phyloP scores from a whole-genome alignment of 64 coral and sea anemone species.

The Montipora sp. region DNA sequence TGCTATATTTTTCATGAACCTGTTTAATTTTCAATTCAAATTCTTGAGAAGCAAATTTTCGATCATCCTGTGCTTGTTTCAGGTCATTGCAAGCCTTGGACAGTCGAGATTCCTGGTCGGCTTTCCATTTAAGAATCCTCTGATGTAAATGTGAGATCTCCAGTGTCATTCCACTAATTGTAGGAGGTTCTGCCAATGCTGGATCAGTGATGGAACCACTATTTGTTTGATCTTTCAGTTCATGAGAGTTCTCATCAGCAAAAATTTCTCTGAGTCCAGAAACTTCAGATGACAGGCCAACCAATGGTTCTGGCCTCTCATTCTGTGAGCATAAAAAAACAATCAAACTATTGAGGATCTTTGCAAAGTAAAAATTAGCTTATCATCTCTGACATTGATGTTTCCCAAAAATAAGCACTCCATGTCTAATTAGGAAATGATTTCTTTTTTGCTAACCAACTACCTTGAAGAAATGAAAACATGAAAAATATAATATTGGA shows the following conservation, averaged over 20 bases:
- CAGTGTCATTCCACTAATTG: constrained; percentile 78
- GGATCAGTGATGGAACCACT: constrained; percentile 59
- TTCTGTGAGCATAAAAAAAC: constrained; percentile 38
- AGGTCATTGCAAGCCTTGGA: constrained; percentile 24
- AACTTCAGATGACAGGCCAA: constrained; percentile 75
- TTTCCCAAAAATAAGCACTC: too few relatives aligned
- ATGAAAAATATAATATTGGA: too few relatives aligned
- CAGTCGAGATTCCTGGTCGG: constrained; percentile 51
- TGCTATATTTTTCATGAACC: constrained; percentile 75
- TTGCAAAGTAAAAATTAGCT: neutral
- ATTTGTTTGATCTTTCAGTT: neutral
- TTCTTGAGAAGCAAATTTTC: constrained; percentile 78
- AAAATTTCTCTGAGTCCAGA: constrained; percentile 70
- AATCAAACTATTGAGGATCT: neutral
- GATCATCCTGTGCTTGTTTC: constrained; percentile 81
- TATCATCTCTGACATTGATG: too few relatives aligned
- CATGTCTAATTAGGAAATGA: too few relatives aligned
- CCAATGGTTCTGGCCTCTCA: constrained; percentile 83
- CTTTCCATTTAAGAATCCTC: constrained; percentile 82
- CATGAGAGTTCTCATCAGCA: constrained; percentile 29
- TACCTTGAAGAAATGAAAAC: too few relatives aligned
- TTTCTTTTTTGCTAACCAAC: too few relatives aligned
- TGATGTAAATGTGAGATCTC: constrained; percentile 83
- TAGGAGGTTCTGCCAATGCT: constrained; percentile 53
- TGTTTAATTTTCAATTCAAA: constrained; percentile 86